phyloP scores from a whole-genome alignment of 2,797 vertebrate genomes.

The Silurus lanzhouensis region DNA sequence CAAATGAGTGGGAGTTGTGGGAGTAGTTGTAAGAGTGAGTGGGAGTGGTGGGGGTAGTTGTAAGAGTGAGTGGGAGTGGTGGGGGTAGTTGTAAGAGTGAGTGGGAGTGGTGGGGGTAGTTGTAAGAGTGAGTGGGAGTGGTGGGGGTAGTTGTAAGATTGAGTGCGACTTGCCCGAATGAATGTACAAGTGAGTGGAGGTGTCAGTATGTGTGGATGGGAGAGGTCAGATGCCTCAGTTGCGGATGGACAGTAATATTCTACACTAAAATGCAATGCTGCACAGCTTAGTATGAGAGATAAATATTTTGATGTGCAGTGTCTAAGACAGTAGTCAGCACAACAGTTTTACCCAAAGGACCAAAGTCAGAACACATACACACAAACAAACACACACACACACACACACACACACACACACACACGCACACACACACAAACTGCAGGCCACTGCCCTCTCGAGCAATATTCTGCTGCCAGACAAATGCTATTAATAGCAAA shows the following conservation, averaged over 20 bases:
- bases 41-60: not conserved
- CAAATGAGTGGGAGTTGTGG: no score
- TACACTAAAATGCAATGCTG: not conserved
- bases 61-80: not conserved
- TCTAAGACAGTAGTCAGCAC: conserved; percentile 37
- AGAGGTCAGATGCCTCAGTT: not conserved
- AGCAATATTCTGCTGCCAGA: conserved; percentile 43
- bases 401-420: conserved; percentile 20
- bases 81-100: not conserved
- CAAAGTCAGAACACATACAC: not conserved
- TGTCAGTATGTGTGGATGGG: conserved; percentile 47
- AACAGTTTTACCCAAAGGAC: conserved; percentile 5
- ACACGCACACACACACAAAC: conserved; percentile 8
- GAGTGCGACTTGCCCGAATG: not conserved
- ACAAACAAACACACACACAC: conserved; percentile 26
- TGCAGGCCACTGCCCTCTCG: conserved; percentile 27
- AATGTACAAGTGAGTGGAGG: not conserved
- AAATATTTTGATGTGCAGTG: conserved; percentile 10
- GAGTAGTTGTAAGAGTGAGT: not conserved
- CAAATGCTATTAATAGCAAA: conserved; percentile 51
- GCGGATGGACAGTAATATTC: not conserved
- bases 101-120: not conserved
- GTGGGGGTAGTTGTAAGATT: not conserved
- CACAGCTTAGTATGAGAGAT: not conserved
- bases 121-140: no score